These are phyloP conservation scores for Rhabdophis nuchalis DNA, from an alignment of 2,797 vertebrate genomes.

Conservation along the genomic window DNA sequence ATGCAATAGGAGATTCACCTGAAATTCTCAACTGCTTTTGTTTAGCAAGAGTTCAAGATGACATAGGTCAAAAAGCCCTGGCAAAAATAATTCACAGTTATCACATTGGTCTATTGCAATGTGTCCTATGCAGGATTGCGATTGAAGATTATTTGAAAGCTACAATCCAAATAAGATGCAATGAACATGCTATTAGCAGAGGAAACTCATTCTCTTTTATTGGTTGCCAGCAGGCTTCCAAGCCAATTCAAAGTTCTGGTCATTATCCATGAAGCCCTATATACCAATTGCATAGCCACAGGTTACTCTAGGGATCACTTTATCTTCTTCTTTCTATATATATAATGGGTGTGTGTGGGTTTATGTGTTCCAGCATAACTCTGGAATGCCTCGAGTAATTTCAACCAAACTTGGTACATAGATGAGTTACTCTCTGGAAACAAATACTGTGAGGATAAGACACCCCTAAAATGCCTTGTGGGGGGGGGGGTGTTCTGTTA, in stretches of 20 bases:
- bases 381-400: too few relatives aligned
- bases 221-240: not conserved
- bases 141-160: not conserved
- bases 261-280: not conserved
- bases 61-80: not conserved
- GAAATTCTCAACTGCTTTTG: not conserved
- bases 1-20: not conserved
- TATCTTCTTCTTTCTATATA: not conserved
- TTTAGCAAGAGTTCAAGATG: not conserved
- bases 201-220: not conserved
- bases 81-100: not conserved
- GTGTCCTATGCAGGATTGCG: not conserved
- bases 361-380: too few relatives aligned
- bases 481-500: too few relatives aligned
- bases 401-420: too few relatives aligned
- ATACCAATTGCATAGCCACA: not conserved
- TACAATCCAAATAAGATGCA: not conserved
- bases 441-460: too few relatives aligned
- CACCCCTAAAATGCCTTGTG: too few relatives aligned
- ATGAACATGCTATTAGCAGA: not conserved
- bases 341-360: too few relatives aligned
- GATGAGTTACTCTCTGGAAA: too few relatives aligned
- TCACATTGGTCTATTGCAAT: not conserved
- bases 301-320: not conserved
- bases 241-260: not conserved